Evolutionary conservation across 1,140 invertebrate species (phyloP).

Genomic region (Drosophila littoralis): DNA sequence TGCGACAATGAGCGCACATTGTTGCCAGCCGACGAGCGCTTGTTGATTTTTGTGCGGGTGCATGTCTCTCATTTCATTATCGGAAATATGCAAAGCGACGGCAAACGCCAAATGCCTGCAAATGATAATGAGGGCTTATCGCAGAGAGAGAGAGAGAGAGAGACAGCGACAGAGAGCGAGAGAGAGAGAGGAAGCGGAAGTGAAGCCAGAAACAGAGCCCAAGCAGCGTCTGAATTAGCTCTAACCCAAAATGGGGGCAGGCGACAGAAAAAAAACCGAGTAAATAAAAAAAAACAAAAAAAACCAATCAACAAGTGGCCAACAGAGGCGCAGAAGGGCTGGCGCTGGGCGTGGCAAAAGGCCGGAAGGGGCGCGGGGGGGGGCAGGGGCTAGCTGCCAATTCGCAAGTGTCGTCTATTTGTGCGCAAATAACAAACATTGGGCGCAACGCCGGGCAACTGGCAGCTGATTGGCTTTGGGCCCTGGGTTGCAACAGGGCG

Average conservation of each 20-base stretch:
- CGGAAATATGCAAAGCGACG: slow-evolving; percentile 52
- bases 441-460: not conserved
- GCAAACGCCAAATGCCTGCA: slow-evolving; percentile 27
- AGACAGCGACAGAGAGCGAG: not conserved
- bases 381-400: slow-evolving; percentile 15
- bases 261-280: not conserved
- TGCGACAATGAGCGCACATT: slow-evolving; percentile 75
- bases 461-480: slow-evolving; percentile 30
- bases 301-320: slow-evolving; percentile 79
- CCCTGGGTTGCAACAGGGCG: not conserved
- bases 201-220: not conserved
- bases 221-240: too few relatives aligned
- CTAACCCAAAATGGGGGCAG: not conserved
- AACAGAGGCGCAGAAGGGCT: slow-evolving; percentile 5
- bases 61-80: slow-evolving; percentile 79
- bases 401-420: slow-evolving; percentile 42
- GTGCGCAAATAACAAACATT: slow-evolving; percentile 43
- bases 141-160: not conserved
- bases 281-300: slow-evolving; percentile 61
- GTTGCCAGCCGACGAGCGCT: slow-evolving; percentile 39
- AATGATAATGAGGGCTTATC: slow-evolving; percentile 82
- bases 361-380: not conserved
- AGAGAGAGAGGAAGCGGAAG: not conserved
- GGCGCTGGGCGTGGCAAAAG: not conserved
- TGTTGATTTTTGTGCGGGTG: slow-evolving; percentile 66